These are phyloP conservation scores for Xiphorhynchus elegans DNA, from an alignment of 2,113 vertebrate species.

Conservation along the genomic window DNA sequence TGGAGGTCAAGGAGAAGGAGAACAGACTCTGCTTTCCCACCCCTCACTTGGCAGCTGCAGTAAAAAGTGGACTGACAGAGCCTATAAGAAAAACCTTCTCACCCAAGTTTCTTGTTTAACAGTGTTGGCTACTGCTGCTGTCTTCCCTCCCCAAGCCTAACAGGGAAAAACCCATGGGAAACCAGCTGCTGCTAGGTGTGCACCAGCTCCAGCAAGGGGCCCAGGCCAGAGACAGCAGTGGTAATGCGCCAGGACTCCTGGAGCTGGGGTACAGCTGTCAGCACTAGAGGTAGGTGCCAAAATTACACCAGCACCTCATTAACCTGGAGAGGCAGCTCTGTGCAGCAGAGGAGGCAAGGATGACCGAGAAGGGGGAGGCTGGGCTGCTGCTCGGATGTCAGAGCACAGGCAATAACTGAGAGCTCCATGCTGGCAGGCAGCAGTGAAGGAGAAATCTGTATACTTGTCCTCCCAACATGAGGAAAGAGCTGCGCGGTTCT, in stretches of 20 bases:
- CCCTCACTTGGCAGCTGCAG: not conserved
- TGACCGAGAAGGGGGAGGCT: not conserved
- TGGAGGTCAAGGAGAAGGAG: not conserved
- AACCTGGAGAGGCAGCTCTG: not conserved
- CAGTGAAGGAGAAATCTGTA: not conserved
- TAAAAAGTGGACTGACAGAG: accelerated
- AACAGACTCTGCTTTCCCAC: not conserved
- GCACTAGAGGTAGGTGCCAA: not conserved
- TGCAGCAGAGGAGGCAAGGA: not conserved
- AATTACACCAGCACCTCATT: slow-evolving; percentile 9
- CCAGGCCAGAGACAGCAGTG: accelerated
- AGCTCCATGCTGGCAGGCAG: slow-evolving; percentile 20
- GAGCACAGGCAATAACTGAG: not conserved
- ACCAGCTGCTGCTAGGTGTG: not conserved
- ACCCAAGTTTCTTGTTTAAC: not conserved
- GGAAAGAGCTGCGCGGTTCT: not conserved
- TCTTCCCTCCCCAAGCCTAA: not conserved
- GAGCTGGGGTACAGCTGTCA: not conserved
- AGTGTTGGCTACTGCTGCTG: not conserved
- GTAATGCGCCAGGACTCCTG: not conserved
- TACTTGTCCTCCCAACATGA: not conserved
- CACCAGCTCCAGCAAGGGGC: not conserved
- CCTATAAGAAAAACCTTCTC: not conserved
- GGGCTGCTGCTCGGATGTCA: not conserved
- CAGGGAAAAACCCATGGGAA: not conserved